phyloP scores from a whole-genome alignment of 2,113 vertebrate genomes.

The Macrotus californicus region DNA sequence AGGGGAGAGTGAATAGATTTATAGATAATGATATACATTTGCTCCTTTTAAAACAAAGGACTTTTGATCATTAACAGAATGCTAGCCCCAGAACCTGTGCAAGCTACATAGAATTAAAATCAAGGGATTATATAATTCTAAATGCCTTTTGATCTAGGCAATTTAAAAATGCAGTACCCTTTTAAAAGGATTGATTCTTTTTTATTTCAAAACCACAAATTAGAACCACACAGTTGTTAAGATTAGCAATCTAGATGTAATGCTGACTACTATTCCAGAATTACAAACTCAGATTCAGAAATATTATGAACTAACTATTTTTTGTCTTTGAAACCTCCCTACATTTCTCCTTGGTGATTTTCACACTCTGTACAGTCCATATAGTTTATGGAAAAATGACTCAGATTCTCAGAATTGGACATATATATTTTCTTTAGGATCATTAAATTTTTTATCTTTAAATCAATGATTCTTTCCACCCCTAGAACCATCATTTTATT shows the following conservation, averaged over 20 bases:
- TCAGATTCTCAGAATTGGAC: accelerated
- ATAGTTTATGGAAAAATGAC: neutral
- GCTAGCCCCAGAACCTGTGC: neutral
- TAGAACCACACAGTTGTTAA: neutral
- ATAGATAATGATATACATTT: neutral
- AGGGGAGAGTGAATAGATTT: neutral
- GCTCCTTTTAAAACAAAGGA: neutral
- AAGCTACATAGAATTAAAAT: neutral
- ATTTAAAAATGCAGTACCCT: neutral
- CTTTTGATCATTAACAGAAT: neutral
- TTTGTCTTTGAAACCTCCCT: neutral
- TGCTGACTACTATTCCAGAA: neutral
- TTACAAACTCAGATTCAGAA: neutral
- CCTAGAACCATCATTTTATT: neutral
- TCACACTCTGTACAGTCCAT: accelerated
- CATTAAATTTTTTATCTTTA: neutral
- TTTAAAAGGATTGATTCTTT: neutral
- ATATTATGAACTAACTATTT: neutral
- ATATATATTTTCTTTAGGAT: neutral
- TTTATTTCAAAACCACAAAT: neutral
- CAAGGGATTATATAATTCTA: neutral
- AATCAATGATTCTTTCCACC: neutral
- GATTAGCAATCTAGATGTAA: neutral
- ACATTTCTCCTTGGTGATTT: neutral
- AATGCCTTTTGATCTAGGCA: neutral